Evolutionary conservation across 2,113 vertebrate genomes (phyloP), one percentile per base, ranked within the genome.

Genomic region (Scatophagus argus): DNA sequence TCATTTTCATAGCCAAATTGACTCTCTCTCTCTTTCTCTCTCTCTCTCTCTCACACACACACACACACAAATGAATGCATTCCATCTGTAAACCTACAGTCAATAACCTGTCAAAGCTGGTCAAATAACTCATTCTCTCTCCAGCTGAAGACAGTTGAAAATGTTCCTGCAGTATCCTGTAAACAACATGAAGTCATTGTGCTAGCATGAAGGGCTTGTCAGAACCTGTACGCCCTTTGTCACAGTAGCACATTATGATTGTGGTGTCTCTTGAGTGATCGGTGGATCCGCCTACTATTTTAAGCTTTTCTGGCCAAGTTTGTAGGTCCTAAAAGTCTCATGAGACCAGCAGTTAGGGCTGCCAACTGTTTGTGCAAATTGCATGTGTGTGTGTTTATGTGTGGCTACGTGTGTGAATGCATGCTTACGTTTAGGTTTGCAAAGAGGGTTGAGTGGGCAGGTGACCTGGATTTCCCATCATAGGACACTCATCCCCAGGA

Each of bases 381-480:
- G n/a, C n/a, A n/a, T n/a, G n/a, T 9, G 16, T 54, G n/a, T 61
- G 36, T 62, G 38, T 49, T 51, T 46, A 29, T 21, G 46, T 64
- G 63, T 44, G 38, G 29, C 21, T 72, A 58, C 10, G 38, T 80
- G 87, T 27, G 34, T 11, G 10, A 29, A 55, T 27, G 25, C 49
- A 56, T 54, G 47, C 64, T 29, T 19, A 31, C 17, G 27, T 77
- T 39, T n/a, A 25, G 67, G 36, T 82, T 44, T 63, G 39, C 8
- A 7, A 54, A 0, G 9, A 19, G 38, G 59, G 32, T 63, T 23
- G 29, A 83, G 46, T 54, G 60, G 55, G 76, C 75, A 87, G 84
- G 59, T 66, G 85, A 88, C 85, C 79, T 83, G 85, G 66, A 83
- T 81, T 79, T 89, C 85, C 86, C 78, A 64, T 76, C 74, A 54